Evolutionary conservation across 2,797 vertebrate genomes (phyloP), one percentile per base, ranked within the genome.

Genomic region (Pelobates cultripes): DNA sequence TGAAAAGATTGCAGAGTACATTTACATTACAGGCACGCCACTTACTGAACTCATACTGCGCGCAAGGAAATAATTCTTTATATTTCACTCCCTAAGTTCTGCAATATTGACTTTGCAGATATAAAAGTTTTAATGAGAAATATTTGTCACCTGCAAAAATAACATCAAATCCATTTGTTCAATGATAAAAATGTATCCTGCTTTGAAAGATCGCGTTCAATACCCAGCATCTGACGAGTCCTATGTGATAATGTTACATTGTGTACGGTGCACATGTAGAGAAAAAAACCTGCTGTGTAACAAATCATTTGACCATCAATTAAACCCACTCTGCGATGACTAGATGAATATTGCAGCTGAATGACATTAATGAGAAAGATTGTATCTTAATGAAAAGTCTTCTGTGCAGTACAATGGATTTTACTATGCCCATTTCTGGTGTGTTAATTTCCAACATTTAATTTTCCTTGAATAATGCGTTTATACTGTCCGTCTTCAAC

Each of bases 11-110:
- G 67, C 80, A 76, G 41, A 68, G 66, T 43, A 55, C 73, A 81
- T 71, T 1, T 81, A 75, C 57, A 69, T 45, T 67, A 69, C 55
- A 77, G 70, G 72, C 28, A 47, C 70, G 67, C 42, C 80, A 82
- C 72, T 82, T 82, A 55, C 80, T 40, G 60, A 73, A 82, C 71
- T 57, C 80, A 71, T 70, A 13, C 75, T 71, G n/a, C 57, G 5
- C 57, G 41, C 63, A 55, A 40, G 61, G 55, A 66, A 81, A 67
- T 28, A 41, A 72, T 68, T 61, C 47, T 78, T n/a, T 75, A 51
- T 75, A 68, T 74, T 67, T 13, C 43, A 40, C 74, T 71, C 40
- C 51, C 17, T 57, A 4, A 10, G 43, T 69, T 13, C 15, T 43
- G 44, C 73, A 28, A 13, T 7, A 47, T 42, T 47, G 57, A 28